These are phyloP conservation scores for Heliothis virescens DNA, from an alignment of 1,140 invertebrate species.

Conservation along the genomic window DNA sequence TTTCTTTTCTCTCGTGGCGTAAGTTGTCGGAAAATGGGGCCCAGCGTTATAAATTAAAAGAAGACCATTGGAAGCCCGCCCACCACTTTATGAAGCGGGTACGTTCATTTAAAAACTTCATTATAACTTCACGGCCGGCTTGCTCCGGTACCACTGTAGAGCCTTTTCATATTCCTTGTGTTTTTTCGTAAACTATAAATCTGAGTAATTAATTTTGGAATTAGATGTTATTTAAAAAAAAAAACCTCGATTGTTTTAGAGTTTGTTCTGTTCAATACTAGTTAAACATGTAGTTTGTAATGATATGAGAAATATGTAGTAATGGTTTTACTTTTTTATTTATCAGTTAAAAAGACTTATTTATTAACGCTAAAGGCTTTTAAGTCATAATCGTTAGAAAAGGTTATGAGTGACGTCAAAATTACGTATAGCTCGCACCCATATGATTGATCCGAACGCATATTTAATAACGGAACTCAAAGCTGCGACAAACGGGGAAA, in stretches of 20 bases:
- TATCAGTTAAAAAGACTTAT: too few relatives aligned
- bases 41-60: constrained; percentile 69
- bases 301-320: too few relatives aligned
- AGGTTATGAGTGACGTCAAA: neutral
- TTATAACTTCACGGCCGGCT: constrained; percentile 67
- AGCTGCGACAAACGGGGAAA: constrained; percentile 45
- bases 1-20: constrained; percentile 15
- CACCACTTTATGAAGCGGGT: constrained; percentile 62
- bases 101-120: constrained; percentile 74
- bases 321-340: too few relatives aligned
- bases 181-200: too few relatives aligned
- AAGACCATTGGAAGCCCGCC: constrained; percentile 63
- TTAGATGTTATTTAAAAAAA: too few relatives aligned
- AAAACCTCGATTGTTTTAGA: too few relatives aligned
- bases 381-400: neutral
- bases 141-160: constrained; percentile 51
- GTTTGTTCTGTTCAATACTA: too few relatives aligned
- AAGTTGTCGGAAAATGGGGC: constrained; percentile 45
- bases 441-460: constrained; percentile 28
- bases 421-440: constrained; percentile 19
- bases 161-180: too few relatives aligned
- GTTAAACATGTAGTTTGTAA: too few relatives aligned
- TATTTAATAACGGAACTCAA: constrained; percentile 32
- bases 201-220: too few relatives aligned
- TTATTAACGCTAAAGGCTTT: neutral